Conservation (phyloP, 2,113 vertebrate genomes). For the Zingel zingel region DNA sequence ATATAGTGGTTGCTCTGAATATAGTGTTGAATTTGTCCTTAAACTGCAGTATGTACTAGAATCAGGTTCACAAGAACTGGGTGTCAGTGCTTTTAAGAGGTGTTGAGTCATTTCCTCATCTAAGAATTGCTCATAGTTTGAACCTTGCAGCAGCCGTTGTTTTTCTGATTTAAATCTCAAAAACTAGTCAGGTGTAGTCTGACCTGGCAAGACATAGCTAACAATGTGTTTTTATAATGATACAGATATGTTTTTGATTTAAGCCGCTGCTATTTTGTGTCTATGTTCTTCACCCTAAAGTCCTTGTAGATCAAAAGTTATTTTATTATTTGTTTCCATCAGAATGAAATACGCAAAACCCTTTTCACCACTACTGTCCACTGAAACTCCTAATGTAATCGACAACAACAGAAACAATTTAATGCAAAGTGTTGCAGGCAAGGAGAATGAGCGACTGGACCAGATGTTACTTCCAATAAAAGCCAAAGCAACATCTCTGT, state of each 20-base stretch:
- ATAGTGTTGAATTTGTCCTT: not conserved
- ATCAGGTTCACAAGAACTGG: not conserved
- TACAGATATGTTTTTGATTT: not conserved
- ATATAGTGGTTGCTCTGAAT: not conserved
- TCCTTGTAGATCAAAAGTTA: not conserved
- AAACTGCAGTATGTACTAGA: not conserved
- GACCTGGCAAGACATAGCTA: not conserved
- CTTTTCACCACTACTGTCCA: not conserved
- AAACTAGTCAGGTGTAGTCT: not conserved
- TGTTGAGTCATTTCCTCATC: not conserved
- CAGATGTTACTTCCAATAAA: constrained; percentile 11
- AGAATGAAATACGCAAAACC: not conserved
- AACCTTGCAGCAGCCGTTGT: not conserved
- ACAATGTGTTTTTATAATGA: not conserved
- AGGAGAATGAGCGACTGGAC: not conserved
- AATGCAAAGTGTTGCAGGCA: not conserved
- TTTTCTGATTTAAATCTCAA: not conserved
- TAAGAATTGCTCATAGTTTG: not conserved
- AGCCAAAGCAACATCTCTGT: not conserved
- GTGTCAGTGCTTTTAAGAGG: not conserved
- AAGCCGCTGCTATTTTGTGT: not conserved
- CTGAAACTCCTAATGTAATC: not conserved
- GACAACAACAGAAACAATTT: not conserved
- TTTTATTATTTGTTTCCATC: not conserved
- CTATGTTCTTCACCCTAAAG: not conserved